Percentiles rank a stretch among this genome's conserved stretches.
Evolutionary conservation across 2,888 invertebrate genomes (phyloP).

Genomic region (Drosophila neutralis): DNA sequence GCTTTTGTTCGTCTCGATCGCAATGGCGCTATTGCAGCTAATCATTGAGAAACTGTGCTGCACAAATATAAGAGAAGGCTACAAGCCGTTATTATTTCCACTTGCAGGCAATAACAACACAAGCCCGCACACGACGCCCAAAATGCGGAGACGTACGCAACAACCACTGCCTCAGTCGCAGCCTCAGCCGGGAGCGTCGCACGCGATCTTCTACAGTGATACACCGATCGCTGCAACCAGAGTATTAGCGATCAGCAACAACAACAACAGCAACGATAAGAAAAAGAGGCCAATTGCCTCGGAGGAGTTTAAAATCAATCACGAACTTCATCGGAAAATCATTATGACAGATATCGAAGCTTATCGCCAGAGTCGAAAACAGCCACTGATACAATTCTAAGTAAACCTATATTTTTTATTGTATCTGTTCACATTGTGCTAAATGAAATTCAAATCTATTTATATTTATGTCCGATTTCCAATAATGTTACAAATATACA

Average conservation of each 20-base stretch:
- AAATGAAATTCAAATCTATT: slow-evolving; percentile 45
- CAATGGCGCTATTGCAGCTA: slow-evolving; percentile 51
- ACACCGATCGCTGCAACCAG: slow-evolving; percentile 18
- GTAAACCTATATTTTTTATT: slow-evolving; percentile 12
- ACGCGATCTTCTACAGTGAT: slow-evolving; percentile 47
- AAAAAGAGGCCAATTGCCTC: slow-evolving; percentile 13
- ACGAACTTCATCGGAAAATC: slow-evolving; percentile 77
- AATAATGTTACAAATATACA: slow-evolving; percentile 33
- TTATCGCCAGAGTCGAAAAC: slow-evolving; percentile 72
- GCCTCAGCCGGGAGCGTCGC: slow-evolving; percentile 5
- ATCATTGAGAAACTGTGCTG: slow-evolving; percentile 44
- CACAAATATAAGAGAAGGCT: slow-evolving; percentile 59
- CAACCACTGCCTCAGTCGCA: not conserved
- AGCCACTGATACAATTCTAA: slow-evolving; percentile 83
- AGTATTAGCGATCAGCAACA: slow-evolving; percentile 50
- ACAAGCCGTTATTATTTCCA: slow-evolving; percentile 41
- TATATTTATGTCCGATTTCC: slow-evolving; percentile 41
- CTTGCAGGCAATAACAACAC: slow-evolving; percentile 66
- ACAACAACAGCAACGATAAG: slow-evolving; percentile 35
- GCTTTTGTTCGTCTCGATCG: slow-evolving; percentile 12
- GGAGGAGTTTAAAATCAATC: slow-evolving; percentile 68
- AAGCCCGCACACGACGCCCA: slow-evolving; percentile 50
- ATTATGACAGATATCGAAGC: slow-evolving; percentile 79
- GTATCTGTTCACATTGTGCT: slow-evolving; percentile 44
- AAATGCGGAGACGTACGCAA: slow-evolving; percentile 16